Evolutionary conservation across 1,140 invertebrate species (phyloP), one percentile per base, ranked within the genome.

Genomic region (Dinothrombium tinctorium): DNA sequence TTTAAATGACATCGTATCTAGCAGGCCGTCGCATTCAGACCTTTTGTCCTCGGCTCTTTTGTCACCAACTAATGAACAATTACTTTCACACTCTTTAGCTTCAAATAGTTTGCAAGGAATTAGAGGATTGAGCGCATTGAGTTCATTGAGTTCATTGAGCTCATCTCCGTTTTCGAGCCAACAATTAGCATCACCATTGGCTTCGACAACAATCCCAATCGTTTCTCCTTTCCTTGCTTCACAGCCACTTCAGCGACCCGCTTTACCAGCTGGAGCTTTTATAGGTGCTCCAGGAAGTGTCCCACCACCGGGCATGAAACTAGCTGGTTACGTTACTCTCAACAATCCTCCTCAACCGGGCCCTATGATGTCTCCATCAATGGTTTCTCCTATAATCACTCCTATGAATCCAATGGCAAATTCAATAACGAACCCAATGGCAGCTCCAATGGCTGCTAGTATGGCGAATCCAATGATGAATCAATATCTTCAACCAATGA

Each of bases 221-320:
- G 33, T 22, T 11, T n/a, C 23, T 2, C 11, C 33, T 2, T 12
- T 12, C 3, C 12, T 17, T 2, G 12, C 12, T 3, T 21, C 17
- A 22, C 17, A 12, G 2, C 33, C 33, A 7, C 17, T 9, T 9
- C 12, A 22, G 20, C 17, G 19, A 11, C 9, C 26, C 6, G 39
- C 14, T 33, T 26, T 40, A 3, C 39, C 39, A 17, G 26, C 39
- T 31, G 39, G 39, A 8, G 39, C 39, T 2, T 32, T 40, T 40
- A 29, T 40, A 9, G 39, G 39, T 31, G 39, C 39, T 3, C 39
- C 39, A 5, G 39, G 39, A 19, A 31, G 26, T 11, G n/a, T 19
- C 4, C 39, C 39, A 14, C 39, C 39, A 32, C 39, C 39, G 19
- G 39, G 39, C 4, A 40, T 40, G 39, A 40, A 40, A 23, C 26